Evolutionary conservation across 2,113 vertebrate species (phyloP), one percentile per base, ranked within the genome.

Genomic region (Ovibos moschatus): DNA sequence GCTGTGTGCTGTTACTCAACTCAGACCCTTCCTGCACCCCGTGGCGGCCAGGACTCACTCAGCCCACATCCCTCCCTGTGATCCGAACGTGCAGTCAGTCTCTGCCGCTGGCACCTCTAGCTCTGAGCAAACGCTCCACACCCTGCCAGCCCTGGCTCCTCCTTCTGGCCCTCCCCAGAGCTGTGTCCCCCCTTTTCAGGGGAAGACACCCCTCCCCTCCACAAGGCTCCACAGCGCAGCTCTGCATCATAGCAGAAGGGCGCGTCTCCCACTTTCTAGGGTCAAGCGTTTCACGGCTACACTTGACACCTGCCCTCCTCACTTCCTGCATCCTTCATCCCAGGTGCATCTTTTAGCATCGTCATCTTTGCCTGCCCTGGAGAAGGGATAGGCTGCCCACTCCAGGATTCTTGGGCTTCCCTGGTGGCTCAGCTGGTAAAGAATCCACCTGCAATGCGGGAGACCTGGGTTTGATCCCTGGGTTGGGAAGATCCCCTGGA

Each of bases 31-130:
- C 81, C 51, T 43, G 13, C 3, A 28, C 0, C 5, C n/a, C 0
- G 0, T 0, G 5, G 7, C 0, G 0, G 43, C n/a, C 50, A 43
- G 53, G 92, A 71, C 21, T 23, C 64, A 5, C 43, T 17, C 25
- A 28, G 10, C 64, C 45, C 16, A 16, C 21, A 19, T 30, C 36
- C 12, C 71, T 17, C 36, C 30, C 5, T 1, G 16, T 0, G 15
- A 40, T 2, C 27, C 25, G 4, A 7, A 6, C 23, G 12, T 50
- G 2, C 45, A 25, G 23, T 25, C 7, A 6, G 23, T 21, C 47
- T 9, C 43, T 33, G 55, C 50, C 3, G 1, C 8, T 12, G 21
- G 84, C 17, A 78, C 19, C n/a, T 76, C 53, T 27, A 16, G 16
- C 57, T 40, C 58, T 45, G 55, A 64, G 4, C 33, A 57, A 5